Evolutionary conservation across 2,113 vertebrate species (phyloP).

Genomic region (Sander vitreus): DNA sequence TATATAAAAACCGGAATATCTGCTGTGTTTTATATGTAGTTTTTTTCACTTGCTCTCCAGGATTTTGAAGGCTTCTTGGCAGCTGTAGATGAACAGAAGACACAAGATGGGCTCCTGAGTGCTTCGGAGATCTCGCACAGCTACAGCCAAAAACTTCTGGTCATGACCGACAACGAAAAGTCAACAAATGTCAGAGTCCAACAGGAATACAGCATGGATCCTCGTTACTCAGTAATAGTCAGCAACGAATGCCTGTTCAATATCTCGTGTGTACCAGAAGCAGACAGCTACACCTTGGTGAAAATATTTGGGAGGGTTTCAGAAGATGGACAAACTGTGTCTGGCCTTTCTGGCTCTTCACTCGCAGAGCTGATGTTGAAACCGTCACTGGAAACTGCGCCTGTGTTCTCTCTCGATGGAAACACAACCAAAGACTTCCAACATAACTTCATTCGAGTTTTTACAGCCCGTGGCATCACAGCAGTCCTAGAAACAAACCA

Average conservation of each 20-base stretch:
- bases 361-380: conserved; percentile 54
- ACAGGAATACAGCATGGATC: conserved; percentile 61
- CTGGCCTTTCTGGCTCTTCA: conserved; percentile 42
- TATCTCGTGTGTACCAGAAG: conserved; percentile 37
- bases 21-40: neutral
- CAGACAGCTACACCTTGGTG: conserved; percentile 23
- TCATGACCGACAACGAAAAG: conserved; percentile 49
- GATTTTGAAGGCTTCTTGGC: conserved; percentile 22
- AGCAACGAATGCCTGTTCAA: conserved; percentile 34
- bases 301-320: conserved; percentile 60
- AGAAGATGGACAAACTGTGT: conserved; percentile 47
- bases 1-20: no score
- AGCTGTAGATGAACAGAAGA: conserved; percentile 23
- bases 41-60: neutral
- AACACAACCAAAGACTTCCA: conserved; percentile 54
- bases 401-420: conserved; percentile 54
- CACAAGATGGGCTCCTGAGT: conserved; percentile 22
- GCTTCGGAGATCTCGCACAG: conserved; percentile 54
- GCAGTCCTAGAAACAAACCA: conserved; percentile 58
- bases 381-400: neutral
- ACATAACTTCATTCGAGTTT: conserved; percentile 25
- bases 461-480: conserved; percentile 17
- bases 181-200: conserved; percentile 40
- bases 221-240: conserved; percentile 49
- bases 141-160: conserved; percentile 56